Evolutionary conservation across 1,140 invertebrate species (phyloP).

Genomic region (Tetragonula clypearis): DNA sequence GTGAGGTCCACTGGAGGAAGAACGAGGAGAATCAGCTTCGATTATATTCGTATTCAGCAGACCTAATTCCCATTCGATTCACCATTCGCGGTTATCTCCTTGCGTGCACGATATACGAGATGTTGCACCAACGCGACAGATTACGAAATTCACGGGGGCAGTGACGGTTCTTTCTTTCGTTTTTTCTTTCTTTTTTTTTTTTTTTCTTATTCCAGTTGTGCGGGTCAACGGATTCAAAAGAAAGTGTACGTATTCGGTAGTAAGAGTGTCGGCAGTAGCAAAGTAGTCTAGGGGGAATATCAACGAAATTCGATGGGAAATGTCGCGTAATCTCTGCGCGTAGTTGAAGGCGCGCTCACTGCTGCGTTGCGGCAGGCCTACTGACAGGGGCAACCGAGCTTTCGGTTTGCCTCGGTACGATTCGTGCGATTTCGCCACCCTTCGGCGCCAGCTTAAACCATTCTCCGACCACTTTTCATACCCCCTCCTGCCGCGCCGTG

Average conservation of each 20-base stretch:
- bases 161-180: too few relatives aligned
- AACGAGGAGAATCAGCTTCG: neutral
- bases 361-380: conserved; percentile 77
- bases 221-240: neutral
- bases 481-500: conserved; percentile 47
- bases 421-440: conserved; percentile 66
- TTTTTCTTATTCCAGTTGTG: too few relatives aligned
- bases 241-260: neutral
- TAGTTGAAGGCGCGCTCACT: conserved; percentile 70
- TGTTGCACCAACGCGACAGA: neutral
- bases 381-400: conserved; percentile 68
- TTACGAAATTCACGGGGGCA: neutral
- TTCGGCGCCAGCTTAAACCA: conserved; percentile 70
- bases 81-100: neutral
- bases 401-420: conserved; percentile 67
- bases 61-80: neutral
- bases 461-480: conserved; percentile 73
- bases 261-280: neutral
- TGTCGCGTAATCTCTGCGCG: conserved; percentile 36
- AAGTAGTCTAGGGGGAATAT: neutral
- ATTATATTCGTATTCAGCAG: neutral
- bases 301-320: neutral
- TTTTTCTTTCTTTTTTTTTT: too few relatives aligned
- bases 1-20: neutral
- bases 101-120: neutral